These are phyloP conservation scores for Musca domestica DNA, from an alignment of 1,140 invertebrate genomes.

Conservation along the genomic window DNA sequence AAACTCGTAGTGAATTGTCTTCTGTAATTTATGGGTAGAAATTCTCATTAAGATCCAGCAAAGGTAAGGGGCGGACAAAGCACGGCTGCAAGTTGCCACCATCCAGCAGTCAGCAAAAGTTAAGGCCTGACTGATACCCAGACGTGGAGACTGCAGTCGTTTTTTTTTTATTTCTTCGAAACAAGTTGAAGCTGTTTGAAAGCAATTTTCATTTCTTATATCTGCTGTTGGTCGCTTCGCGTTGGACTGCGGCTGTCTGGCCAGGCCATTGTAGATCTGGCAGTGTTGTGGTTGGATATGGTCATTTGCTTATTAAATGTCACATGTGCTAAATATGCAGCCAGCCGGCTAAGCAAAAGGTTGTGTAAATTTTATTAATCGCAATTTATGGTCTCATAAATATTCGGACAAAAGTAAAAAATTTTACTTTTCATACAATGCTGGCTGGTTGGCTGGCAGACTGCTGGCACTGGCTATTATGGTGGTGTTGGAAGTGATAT, in stretches of 20 bases:
- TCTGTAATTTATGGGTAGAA: conserved; percentile 24
- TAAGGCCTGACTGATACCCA: too few relatives aligned
- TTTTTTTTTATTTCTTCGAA: too few relatives aligned
- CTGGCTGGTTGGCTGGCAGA: not conserved
- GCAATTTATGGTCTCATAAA: conserved; percentile 28
- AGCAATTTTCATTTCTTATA: too few relatives aligned
- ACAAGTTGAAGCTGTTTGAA: too few relatives aligned
- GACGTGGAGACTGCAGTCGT: too few relatives aligned
- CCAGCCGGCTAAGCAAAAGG: conserved; percentile 18
- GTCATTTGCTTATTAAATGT: conserved; percentile 17
- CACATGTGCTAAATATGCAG: conserved; percentile 20
- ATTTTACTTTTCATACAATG: conserved; percentile 16
- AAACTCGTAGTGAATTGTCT: not conserved
- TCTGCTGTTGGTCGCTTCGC: too few relatives aligned
- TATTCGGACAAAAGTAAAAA: conserved; percentile 17
- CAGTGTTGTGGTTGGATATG: conserved; percentile 3
- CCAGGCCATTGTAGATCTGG: too few relatives aligned
- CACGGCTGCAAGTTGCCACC: too few relatives aligned
- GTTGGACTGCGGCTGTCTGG: too few relatives aligned
- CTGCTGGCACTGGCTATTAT: conserved; percentile 9
- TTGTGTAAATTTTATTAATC: conserved; percentile 30
- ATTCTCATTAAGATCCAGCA: conserved; percentile 24
- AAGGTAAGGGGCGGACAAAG: not conserved
- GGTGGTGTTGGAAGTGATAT: not conserved
- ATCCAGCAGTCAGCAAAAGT: too few relatives aligned